A percentile compares a stretch with the other conserved stretches of the same genome.
Evolutionary conservation across 2,113 vertebrate genomes (phyloP).

Genomic region (Crotalus helleri): DNA sequence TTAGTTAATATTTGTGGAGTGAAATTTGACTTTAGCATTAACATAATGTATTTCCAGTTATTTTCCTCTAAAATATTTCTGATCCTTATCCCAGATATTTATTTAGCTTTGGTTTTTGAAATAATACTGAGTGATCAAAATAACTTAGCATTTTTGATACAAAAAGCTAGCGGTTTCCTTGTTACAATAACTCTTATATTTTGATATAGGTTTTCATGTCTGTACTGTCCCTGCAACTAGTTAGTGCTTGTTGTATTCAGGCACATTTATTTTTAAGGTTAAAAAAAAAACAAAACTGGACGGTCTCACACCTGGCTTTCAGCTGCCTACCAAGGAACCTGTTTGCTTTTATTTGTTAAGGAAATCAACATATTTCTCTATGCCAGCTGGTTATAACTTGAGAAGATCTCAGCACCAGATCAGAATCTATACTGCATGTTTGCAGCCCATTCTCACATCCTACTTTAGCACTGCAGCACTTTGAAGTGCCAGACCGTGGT

Average conservation of each 20-base stretch:
- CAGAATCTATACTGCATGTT: background rate
- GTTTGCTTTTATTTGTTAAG: background rate
- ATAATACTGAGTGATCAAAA: background rate
- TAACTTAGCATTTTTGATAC: background rate
- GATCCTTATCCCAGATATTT: background rate
- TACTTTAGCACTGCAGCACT: background rate
- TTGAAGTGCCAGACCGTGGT: background rate
- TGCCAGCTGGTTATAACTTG: background rate
- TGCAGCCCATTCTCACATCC: background rate
- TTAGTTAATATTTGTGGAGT: background rate
- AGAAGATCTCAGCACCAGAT: background rate
- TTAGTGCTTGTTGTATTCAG: background rate
- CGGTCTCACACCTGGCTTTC: background rate
- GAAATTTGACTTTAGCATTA: background rate
- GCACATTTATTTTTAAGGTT: background rate
- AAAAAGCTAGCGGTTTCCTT: background rate
- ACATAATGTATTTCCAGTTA: background rate
- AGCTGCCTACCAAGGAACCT: background rate
- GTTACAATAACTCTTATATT: background rate
- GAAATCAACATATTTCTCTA: background rate
- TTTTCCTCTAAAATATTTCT: background rate
- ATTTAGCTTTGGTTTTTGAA: background rate
- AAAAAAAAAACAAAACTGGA: background rate
- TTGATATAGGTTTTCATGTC: background rate
- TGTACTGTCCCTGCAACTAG: background rate